Conservation (phyloP, 2,797 vertebrate genomes). For the Pogoniulus pusillus region DNA sequence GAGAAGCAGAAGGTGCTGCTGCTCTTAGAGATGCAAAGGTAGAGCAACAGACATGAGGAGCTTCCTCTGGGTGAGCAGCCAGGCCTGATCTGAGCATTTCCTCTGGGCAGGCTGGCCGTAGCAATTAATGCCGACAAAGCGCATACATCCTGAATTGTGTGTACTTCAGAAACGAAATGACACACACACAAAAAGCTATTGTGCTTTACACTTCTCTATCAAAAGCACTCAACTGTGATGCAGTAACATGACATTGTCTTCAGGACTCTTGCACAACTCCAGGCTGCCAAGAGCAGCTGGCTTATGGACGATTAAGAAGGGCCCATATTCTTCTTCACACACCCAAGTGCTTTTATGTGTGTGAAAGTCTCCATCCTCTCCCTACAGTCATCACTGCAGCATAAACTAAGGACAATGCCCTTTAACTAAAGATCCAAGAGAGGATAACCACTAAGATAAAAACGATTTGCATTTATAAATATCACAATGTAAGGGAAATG, state of each 20-base stretch:
- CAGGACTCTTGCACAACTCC: background rate
- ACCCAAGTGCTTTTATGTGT: background rate
- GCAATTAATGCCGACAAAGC: background rate
- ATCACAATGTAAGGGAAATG: background rate
- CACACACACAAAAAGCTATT: background rate
- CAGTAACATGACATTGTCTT: background rate
- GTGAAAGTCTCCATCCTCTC: background rate
- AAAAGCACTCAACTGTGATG: background rate
- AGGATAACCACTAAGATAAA: background rate
- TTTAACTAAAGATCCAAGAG: background rate
- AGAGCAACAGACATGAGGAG: background rate
- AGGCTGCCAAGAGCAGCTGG: background rate
- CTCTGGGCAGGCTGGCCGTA: background rate
- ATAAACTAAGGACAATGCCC: background rate
- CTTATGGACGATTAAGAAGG: background rate
- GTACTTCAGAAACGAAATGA: background rate
- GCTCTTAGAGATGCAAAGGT: background rate
- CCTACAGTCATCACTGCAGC: background rate
- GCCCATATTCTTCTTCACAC: background rate
- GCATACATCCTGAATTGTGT: constrained; percentile 23
- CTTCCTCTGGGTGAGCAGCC: background rate
- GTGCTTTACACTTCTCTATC: background rate
- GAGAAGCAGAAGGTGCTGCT: background rate
- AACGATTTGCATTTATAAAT: background rate
- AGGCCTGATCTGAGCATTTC: background rate